These are phyloP conservation scores for Sylvilagus floridanus DNA, from an alignment of 2,797 vertebrate genomes.

Conservation along the genomic window DNA sequence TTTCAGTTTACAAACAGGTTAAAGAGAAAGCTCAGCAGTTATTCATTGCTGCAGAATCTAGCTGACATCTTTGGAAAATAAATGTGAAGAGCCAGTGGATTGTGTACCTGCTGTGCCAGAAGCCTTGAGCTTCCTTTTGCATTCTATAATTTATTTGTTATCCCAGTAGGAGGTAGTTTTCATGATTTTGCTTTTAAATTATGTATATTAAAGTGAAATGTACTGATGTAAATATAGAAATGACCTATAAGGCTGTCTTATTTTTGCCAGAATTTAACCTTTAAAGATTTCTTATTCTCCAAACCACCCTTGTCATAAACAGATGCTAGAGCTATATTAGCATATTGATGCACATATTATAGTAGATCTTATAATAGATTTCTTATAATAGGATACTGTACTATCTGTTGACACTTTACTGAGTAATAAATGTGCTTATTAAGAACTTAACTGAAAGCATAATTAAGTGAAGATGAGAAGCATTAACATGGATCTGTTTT, in stretches of 20 bases:
- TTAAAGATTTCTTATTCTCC: slow-evolving; percentile 35
- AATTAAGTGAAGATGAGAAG: slow-evolving; percentile 1
- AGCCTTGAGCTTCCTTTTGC: slow-evolving; percentile 56
- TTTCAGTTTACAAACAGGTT: slow-evolving; percentile 11
- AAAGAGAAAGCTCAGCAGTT: slow-evolving; percentile 53
- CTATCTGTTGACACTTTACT: background rate
- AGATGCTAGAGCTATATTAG: background rate
- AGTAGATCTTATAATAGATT: background rate
- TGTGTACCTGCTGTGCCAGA: slow-evolving; percentile 45
- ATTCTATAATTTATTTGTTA: slow-evolving; percentile 80
- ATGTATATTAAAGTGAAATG: slow-evolving; percentile 76
- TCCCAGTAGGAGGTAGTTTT: slow-evolving; percentile 73
- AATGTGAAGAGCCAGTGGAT: slow-evolving; percentile 60
- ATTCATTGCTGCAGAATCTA: slow-evolving; percentile 49
- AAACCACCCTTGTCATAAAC: background rate
- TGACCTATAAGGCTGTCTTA: slow-evolving; percentile 72
- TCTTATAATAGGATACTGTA: background rate
- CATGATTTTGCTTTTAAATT: slow-evolving; percentile 82
- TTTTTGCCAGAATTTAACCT: slow-evolving; percentile 59
- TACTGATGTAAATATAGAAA: slow-evolving; percentile 72
- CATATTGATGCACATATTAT: background rate
- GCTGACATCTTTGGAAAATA: slow-evolving; percentile 66
- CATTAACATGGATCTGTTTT: slow-evolving; percentile 24
- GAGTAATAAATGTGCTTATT: slow-evolving; percentile 44
- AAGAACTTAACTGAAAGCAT: slow-evolving; percentile 30